Percentiles rank a stretch among this genome's conserved stretches.
Conservation (phyloP, 2,797 vertebrate genomes). For the Alosa sapidissima region DNA sequence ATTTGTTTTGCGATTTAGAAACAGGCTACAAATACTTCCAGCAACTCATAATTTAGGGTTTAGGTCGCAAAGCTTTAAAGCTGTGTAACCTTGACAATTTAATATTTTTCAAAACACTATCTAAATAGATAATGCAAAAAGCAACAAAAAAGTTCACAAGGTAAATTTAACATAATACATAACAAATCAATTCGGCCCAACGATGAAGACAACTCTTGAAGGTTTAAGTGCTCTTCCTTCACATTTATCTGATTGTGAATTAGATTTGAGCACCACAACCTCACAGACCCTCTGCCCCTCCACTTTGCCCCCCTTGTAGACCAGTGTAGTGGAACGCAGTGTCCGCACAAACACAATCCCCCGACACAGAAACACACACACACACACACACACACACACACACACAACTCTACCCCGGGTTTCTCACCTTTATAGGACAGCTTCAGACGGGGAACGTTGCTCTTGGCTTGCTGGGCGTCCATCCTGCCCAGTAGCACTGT, state of each 20-base stretch:
- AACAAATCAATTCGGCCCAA: background rate
- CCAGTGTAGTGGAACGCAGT: slow-evolving; percentile 13
- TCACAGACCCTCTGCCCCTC: background rate
- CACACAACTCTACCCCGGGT: background rate
- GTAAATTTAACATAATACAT: background rate
- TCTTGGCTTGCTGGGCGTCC: slow-evolving; percentile 81
- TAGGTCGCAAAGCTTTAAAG: background rate
- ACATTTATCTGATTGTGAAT: background rate
- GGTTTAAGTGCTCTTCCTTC: background rate
- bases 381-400: background rate
- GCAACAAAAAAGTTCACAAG: background rate
- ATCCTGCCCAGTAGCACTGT: slow-evolving; percentile 69
- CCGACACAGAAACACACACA: background rate
- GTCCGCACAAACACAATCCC: background rate
- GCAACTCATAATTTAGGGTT: background rate
- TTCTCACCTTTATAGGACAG: slow-evolving; percentile 92
- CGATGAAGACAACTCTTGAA: background rate
- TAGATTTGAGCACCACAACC: background rate
- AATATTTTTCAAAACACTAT: background rate
- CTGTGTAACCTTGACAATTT: background rate
- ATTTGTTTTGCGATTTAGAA: background rate
- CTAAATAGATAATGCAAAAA: background rate
- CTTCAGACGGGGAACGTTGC: slow-evolving; percentile 89
- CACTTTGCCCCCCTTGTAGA: background rate
- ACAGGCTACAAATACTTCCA: background rate